phyloP scores from a whole-genome alignment of 2,113 vertebrate genomes.

The Cricetomys ansorgei region DNA sequence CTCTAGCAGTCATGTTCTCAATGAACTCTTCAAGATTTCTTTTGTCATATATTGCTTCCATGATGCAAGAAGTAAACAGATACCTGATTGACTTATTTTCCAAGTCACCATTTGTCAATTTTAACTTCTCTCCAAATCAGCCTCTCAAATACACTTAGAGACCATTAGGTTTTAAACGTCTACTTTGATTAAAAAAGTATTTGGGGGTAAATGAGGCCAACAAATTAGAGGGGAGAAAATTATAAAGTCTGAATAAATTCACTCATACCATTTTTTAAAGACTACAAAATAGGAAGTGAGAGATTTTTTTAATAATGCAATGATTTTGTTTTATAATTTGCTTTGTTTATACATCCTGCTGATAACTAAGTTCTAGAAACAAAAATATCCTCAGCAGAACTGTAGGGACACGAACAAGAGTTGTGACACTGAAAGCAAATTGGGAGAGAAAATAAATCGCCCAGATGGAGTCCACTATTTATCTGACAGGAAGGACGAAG shows the following conservation, averaged over 20 bases:
- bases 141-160: not conserved
- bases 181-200: not conserved
- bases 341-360: not conserved
- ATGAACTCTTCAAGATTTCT: not conserved
- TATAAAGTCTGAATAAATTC: not conserved
- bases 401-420: not conserved
- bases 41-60: not conserved
- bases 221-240: not conserved
- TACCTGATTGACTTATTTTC: not conserved
- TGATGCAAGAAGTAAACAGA: not conserved
- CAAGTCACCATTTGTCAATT: not conserved
- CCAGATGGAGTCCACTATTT: not conserved
- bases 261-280: not conserved
- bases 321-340: not conserved
- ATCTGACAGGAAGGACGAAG: not conserved
- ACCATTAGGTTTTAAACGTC: not conserved
- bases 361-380: not conserved
- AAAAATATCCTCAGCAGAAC: not conserved
- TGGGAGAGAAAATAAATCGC: not conserved
- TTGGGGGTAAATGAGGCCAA: not conserved
- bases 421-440: slow-evolving; percentile 7
- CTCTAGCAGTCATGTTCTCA: not conserved
- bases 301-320: not conserved
- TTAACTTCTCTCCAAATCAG: not conserved
- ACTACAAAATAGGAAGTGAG: not conserved